Evolutionary conservation across 2,888 invertebrate genomes (phyloP).

Genomic region (Willowsia nigromaculata): DNA sequence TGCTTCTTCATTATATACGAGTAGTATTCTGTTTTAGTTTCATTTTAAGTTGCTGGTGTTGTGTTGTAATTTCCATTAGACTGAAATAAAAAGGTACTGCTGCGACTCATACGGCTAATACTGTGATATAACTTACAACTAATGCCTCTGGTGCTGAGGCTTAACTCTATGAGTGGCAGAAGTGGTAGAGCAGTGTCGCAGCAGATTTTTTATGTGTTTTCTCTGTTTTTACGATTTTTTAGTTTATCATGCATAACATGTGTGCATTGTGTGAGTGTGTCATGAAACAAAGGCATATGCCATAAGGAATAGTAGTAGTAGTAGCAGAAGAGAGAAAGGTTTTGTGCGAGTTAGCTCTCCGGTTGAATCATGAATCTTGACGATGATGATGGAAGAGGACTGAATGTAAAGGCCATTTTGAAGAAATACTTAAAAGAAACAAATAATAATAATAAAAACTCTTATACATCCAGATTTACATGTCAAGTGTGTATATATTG

Average conservation of each 20-base stretch:
- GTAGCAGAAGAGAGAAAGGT: background rate
- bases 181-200: constrained; percentile 9
- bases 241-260: constrained; percentile 56
- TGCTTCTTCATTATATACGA: background rate
- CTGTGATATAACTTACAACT: background rate
- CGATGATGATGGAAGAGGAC: constrained; percentile 12
- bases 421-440: background rate
- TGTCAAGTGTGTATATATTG: background rate
- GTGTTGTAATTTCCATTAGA: constrained; percentile 23
- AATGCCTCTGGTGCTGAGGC: background rate
- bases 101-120: background rate
- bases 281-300: constrained; percentile 53
- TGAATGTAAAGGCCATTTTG: constrained; percentile 19
- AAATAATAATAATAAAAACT: background rate
- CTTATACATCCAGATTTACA: background rate
- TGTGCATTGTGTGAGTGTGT: constrained; percentile 16
- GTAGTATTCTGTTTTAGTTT: background rate
- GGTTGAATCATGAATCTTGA: constrained; percentile 32
- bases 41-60: constrained; percentile 6
- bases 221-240: constrained; percentile 18
- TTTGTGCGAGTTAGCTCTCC: background rate
- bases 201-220: constrained; percentile 44
- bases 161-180: background rate
- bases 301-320: background rate
- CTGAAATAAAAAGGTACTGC: constrained; percentile 10